Evolutionary conservation across 2,888 invertebrate genomes (phyloP).

Genomic region (Oxyteleia sp.): DNA sequence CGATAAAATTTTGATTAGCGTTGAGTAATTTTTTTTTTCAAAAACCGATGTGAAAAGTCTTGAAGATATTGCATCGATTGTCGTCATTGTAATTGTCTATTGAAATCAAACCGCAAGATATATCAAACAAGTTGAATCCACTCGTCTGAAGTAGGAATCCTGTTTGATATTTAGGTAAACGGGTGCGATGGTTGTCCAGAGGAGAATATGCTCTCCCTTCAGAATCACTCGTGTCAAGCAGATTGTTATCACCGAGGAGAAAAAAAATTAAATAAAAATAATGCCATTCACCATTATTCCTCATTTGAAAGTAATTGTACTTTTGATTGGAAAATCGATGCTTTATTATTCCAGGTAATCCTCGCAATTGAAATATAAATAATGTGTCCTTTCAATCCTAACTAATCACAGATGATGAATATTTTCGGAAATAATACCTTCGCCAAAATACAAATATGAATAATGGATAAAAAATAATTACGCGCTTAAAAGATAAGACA

Average conservation of each 20-base stretch:
- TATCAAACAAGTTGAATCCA: conserved; percentile 15
- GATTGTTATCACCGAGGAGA: conserved; percentile 22
- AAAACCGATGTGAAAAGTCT: no score
- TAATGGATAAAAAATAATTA: conserved; percentile 2
- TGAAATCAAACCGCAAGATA: conserved; percentile 16
- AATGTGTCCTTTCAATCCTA: background rate
- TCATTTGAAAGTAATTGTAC: conserved; percentile 24
- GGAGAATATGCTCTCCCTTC: conserved; percentile 19
- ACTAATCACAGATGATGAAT: conserved; percentile 4
- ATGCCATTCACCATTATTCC: conserved; percentile 8
- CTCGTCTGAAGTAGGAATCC: conserved; percentile 15
- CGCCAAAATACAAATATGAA: background rate
- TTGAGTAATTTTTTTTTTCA: no score
- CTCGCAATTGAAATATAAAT: background rate
- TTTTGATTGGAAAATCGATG: conserved; percentile 30
- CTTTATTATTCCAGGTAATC: conserved; percentile 5
- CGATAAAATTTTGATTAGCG: no score
- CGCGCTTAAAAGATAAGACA: background rate
- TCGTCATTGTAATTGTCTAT: background rate
- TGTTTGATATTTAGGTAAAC: conserved; percentile 29
- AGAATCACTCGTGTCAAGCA: conserved; percentile 30
- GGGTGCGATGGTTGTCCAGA: conserved; percentile 14
- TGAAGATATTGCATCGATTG: background rate
- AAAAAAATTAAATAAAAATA: conserved; percentile 35
- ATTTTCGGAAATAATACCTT: background rate